phyloP scores from a whole-genome alignment of 2,888 invertebrate species.

The Cantharis rufa region DNA sequence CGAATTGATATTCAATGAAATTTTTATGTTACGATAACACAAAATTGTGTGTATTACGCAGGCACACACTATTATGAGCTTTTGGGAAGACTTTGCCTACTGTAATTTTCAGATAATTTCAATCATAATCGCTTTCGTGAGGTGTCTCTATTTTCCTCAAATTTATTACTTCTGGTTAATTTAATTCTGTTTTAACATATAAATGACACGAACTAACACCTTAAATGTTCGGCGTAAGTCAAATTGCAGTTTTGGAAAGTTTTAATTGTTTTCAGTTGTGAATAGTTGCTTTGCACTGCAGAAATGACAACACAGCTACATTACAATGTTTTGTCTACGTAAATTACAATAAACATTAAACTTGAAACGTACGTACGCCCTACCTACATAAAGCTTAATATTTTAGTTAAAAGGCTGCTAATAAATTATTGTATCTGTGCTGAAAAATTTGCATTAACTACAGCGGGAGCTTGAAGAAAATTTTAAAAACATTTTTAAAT shows the following conservation, averaged over 20 bases:
- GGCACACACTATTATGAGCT: not conserved
- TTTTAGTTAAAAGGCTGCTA: not conserved
- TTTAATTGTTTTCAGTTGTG: not conserved
- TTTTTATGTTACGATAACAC: slow-evolving; percentile 5
- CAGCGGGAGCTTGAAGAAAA: not conserved
- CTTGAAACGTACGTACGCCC: not conserved
- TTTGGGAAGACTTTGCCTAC: not conserved
- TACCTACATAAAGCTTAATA: not conserved
- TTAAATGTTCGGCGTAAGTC: not conserved
- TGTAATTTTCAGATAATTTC: not conserved
- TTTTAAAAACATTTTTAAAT: not conserved
- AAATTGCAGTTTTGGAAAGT: not conserved
- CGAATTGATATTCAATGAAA: slow-evolving; percentile 2
- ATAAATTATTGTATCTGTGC: not conserved
- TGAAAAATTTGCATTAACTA: not conserved
- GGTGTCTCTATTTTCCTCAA: not conserved
- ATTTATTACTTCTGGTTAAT: not conserved
- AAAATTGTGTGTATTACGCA: not conserved
- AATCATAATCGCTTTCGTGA: not conserved
- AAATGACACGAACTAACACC: not conserved
- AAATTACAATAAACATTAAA: not conserved
- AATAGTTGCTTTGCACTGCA: not conserved
- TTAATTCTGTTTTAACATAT: not conserved
- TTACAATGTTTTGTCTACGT: not conserved
- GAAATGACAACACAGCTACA: not conserved